These are phyloP conservation scores for Melanotaenia pygmaea DNA, from an alignment of 2,797 vertebrate genomes.

Conservation along the genomic window DNA sequence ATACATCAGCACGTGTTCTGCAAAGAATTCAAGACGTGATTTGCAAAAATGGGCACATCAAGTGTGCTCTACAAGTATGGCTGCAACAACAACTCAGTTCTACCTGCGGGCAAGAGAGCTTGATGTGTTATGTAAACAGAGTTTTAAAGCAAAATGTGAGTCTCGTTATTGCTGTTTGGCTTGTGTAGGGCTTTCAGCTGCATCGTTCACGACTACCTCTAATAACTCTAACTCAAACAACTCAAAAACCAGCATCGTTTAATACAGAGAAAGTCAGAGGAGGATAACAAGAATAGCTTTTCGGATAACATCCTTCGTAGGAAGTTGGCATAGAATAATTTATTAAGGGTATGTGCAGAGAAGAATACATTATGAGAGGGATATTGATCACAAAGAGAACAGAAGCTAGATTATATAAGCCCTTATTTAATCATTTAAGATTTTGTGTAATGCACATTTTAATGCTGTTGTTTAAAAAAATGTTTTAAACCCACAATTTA, in stretches of 20 bases:
- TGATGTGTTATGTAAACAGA: constrained; percentile 62
- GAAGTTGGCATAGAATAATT: constrained; percentile 43
- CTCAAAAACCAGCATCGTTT: constrained; percentile 45
- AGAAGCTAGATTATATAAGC: constrained; percentile 48
- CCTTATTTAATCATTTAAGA: constrained; percentile 11
- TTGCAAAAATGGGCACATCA: constrained; percentile 12
- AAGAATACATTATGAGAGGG: constrained; percentile 35
- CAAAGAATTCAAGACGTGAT: constrained; percentile 51
- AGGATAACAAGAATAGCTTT: constrained; percentile 34
- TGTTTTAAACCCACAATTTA: background rate
- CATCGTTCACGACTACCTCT: constrained; percentile 59
- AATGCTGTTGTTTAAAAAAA: background rate
- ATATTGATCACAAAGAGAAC: constrained; percentile 56
- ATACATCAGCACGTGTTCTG: constrained; percentile 46
- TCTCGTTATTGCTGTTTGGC: constrained; percentile 58
- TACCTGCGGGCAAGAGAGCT: constrained; percentile 37
- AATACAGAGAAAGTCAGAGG: constrained; percentile 24
- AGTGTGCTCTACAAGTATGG: constrained; percentile 22
- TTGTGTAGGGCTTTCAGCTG: constrained; percentile 36
- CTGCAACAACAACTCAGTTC: constrained; percentile 38
- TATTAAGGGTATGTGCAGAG: constrained; percentile 27
- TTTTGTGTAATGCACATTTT: constrained; percentile 31
- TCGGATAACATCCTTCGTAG: constrained; percentile 24
- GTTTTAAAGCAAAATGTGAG: constrained; percentile 57
- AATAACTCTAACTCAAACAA: constrained; percentile 52